Evolutionary conservation across 2,113 vertebrate species (phyloP).

Genomic region (Cricetomys ansorgei): DNA sequence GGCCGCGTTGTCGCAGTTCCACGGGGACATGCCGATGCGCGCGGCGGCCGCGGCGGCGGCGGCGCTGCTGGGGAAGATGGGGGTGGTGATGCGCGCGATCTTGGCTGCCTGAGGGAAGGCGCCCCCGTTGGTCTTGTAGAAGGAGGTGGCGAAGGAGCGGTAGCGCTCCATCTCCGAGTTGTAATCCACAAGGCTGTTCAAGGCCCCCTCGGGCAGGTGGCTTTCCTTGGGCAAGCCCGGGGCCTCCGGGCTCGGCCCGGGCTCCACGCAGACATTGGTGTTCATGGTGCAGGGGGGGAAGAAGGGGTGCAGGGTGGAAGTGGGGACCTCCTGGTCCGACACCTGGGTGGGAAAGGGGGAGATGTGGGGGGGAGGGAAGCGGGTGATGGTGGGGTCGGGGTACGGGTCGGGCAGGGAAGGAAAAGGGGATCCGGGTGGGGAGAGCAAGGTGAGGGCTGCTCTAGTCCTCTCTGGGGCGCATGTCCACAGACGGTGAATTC

Average conservation of each 20-base stretch:
- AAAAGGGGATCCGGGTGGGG: constrained; percentile 65
- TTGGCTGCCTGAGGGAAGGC: constrained; percentile 96
- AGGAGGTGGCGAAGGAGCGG: constrained; percentile 95
- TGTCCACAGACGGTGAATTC: constrained; percentile 81
- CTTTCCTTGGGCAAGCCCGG: constrained; percentile 96
- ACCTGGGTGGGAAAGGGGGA: constrained; percentile 70
- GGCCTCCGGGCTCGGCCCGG: constrained; percentile 92
- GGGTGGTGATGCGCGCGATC: constrained; percentile 96
- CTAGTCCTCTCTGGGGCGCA: constrained; percentile 82
- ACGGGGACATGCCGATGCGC: constrained; percentile 96
- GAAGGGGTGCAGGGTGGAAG: constrained; percentile 84
- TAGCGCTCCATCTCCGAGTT: constrained; percentile 98
- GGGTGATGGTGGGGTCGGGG: constrained; percentile 68
- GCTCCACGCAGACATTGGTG: constrained; percentile 96
- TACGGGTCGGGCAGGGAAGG: constrained; percentile 67
- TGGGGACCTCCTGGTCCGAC: constrained; percentile 77
- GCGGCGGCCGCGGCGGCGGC: constrained; percentile 90
- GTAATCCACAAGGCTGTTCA: constrained; percentile 98
- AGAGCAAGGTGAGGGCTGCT: constrained; percentile 85
- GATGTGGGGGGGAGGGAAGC: constrained; percentile 57
- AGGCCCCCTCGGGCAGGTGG: constrained; percentile 94
- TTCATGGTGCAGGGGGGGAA: constrained; percentile 93
- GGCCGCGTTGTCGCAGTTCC: constrained; percentile 96
- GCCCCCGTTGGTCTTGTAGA: constrained; percentile 96
- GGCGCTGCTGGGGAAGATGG: constrained; percentile 95